Base-by-base conservation (phyloP, 2,113 vertebrate species). In the Phyllostomus discolor region DNA sequence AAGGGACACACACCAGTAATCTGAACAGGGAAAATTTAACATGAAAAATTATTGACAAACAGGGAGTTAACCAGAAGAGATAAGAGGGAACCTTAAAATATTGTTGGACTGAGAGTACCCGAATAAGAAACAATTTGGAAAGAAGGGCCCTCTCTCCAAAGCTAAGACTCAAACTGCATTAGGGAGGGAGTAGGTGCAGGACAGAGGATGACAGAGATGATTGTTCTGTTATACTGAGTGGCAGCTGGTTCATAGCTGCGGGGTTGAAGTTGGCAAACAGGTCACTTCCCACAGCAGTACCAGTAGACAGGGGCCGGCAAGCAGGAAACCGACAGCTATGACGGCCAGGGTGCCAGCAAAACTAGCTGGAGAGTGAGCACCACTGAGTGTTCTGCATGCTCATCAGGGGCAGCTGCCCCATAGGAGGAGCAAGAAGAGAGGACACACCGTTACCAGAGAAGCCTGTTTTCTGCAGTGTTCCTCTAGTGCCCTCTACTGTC, bases 401-500 rank as follows among this genome's bases (percentile, higher is more conserved):
- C 14, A 12, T 20, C 5, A 6, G 24, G 19, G 4, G 16, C 38
- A 26, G 12, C 38, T 3, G 16, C 28, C 6, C 84, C 31, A 17
- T 10, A 28, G 9, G 17, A 62, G 11, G 22, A 69, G 2, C 78
- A 67, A 52, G 41, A 41, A 81, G 54, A 64, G 38, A 81, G 73
- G 38, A 52, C 19, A 11, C 35, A n/a, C 19, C 46, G 43, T 24
- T 22, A 9, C 2, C 2, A 43, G 24, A 43, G 24, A 8, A 43
- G 52, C 33, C 57, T 2, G 1, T 52, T 64, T n/a, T 31, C 90
- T 57, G 43, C 41, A n/a, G 69, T 72, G 66, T 95, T 64, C 46
- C 73, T 95, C 76, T 66, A 90, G 66, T 83, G 96, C 97, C 97
- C 94, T 96, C 97, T 97, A 70, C 84, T 94, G 97, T 76, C 90